Evolutionary conservation across 2,113 vertebrate species (phyloP), one percentile per base, ranked within the genome.

Genomic region (Varanus komodoensis): DNA sequence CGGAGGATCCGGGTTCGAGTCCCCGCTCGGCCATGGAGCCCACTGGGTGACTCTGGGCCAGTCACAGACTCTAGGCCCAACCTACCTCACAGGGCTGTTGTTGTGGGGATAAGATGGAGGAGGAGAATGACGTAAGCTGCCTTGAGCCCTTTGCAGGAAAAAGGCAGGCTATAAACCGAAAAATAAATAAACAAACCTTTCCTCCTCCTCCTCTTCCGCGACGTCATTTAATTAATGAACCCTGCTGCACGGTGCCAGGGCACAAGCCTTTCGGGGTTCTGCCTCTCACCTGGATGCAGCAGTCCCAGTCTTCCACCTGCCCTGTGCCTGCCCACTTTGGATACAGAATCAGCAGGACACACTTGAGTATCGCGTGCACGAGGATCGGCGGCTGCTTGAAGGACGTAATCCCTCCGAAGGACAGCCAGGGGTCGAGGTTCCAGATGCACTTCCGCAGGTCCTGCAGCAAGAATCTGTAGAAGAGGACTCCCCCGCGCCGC

Each of bases 391-490:
- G 87, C 3, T 93, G 88, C 79, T 0, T 17, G 23, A 77, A 84
- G 86, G 83, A 90, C 91, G 77, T 50, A 12, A 87, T 78, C 1
- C 94, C 89, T 50, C 92, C 91, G 73, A 97, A 96, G 87, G 95
- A 95, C 23, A 84, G 14, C 61, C 89, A 57, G 1, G 93, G 64
- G 12, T 6, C 2, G 0, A 98, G 94, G 2, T 89, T 90, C 32
- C 8, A 77, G 77, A 98, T 34, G 57, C 96, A 96, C 12, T 96
- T 52, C 0, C 93, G 95, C 84, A 98, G 89, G 77, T 98, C 97
- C 90, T 96, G 96, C 79, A 98, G 95, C 97, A 98, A 97, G 93
- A 96, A 89, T 69, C 90, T 92, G 91, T 97, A 94, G 93, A 98
- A 98, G 23, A 97, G 92, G 83, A 97, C 44, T 19, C 95, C 96